Base-by-base conservation (phyloP, 2,888 invertebrate species). In the Nezara viridula region DNA sequence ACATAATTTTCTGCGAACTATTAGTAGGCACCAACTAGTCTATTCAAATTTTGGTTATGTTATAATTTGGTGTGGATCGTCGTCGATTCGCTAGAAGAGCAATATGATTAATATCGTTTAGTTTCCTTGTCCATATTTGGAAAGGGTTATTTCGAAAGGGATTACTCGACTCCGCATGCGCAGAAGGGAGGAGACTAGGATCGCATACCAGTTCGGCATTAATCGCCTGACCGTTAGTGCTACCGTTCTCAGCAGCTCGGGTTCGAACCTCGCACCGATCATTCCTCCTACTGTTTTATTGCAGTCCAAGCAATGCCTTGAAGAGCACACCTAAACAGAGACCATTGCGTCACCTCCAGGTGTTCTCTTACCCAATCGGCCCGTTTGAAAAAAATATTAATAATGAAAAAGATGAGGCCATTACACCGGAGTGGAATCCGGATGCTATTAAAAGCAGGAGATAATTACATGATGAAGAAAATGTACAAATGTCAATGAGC, bases 401-500 rank as follows among this genome's bases (percentile, higher is more conserved):
- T 40, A 73, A 73, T 24, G 40, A 40, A 24, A 40, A 40, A 77
- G 37, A 77, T 37, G 77, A 77, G 21, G 21, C 40, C 77, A 77
- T 77, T 77, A 77, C 77, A 77, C 27, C 40, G 24, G 24, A 2
- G 1, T 3, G 40, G 77, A 77, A 77, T 77, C 77, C 77, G 77
- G 77, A 77, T 77, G 77, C 77, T 21, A 5, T 44, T 77, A 77
- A 40, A 21, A 21, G 16, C 77, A 40, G 77, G n/a, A 24, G 77
- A 6, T 77, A 77, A 77, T 77, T 77, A 77, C 40, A 40, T 77
- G 40, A 37, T 77, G 24, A 77, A 77, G 77, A 77, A 77, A 77
- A 77, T 77, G 37, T 21, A 24, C 77, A 77, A 77, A 77, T 77
- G 77, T 77, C 77, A 77, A 77, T 77, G 40, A 77, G 40, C 77